These are phyloP conservation scores for Paralvinella palmiformis DNA, from an alignment of 1,140 invertebrate genomes.

Conservation along the genomic window DNA sequence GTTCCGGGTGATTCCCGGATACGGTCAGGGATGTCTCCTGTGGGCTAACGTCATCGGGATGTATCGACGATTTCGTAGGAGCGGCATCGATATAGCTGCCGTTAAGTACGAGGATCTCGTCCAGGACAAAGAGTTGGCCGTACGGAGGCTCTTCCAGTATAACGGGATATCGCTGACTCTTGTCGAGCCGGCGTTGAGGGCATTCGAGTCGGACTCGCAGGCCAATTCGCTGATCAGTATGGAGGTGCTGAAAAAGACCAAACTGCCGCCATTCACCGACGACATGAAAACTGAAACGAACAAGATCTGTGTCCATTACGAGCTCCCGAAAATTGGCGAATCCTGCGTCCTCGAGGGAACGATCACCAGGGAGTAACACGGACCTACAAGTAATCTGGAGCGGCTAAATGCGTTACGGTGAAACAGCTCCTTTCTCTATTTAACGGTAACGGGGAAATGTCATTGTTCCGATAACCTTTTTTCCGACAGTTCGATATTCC, in stretches of 20 bases:
- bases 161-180: not conserved
- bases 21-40: not conserved
- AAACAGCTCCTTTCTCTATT: no score
- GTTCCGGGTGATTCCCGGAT: not conserved
- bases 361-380: no score
- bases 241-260: not conserved
- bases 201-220: not conserved
- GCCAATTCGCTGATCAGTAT: not conserved
- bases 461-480: no score
- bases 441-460: no score
- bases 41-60: not conserved
- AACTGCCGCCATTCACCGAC: not conserved
- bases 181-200: not conserved
- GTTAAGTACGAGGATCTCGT: constrained; percentile 12
- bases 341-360: not conserved
- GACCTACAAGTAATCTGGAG: no score
- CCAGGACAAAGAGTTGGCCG: not conserved
- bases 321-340: not conserved
- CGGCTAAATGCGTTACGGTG: no score
- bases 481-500: no score
- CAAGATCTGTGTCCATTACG: not conserved
- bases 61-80: not conserved
- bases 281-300: not conserved
- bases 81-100: constrained; percentile 3
- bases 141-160: constrained; percentile 1